phyloP scores from a whole-genome alignment of 92 coral and sea anemone species.

The Epizoanthus scotinus region DNA sequence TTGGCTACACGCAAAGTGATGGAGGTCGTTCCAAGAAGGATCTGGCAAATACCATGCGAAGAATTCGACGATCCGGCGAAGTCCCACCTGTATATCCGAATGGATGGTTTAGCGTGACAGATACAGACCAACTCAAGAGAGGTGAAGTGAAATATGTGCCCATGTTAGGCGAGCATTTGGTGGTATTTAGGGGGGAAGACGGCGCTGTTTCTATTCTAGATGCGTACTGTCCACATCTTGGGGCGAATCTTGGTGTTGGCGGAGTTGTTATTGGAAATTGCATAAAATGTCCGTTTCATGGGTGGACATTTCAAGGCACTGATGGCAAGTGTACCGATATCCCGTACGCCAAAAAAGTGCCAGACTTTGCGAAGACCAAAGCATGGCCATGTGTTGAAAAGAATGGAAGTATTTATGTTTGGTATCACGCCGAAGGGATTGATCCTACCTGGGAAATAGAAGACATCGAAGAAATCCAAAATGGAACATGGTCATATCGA shows the following conservation, averaged over 20 bases:
- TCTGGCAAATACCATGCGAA: conserved; percentile 65
- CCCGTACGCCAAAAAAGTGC: conserved; percentile 81
- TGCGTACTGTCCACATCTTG: conserved; percentile 97
- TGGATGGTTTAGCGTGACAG: conserved; percentile 88
- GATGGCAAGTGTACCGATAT: conserved; percentile 79
- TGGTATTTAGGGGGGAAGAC: conserved; percentile 91
- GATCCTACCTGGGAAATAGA: conserved; percentile 90
- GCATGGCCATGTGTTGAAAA: conserved; percentile 83
- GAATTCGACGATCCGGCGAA: conserved; percentile 63
- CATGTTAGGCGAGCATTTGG: conserved; percentile 84
- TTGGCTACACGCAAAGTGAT: conserved; percentile 65
- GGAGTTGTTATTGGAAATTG: conserved; percentile 84
- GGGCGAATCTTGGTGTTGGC: conserved; percentile 93
- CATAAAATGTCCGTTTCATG: conserved; percentile 92
- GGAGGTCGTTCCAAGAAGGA: conserved; percentile 65
- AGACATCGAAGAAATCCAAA: conserved; percentile 75
- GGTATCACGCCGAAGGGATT: conserved; percentile 94
- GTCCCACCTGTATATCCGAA: conserved; percentile 94
- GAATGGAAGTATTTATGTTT: conserved; percentile 68
- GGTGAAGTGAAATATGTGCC: conserved; percentile 72
- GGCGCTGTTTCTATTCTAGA: conserved; percentile 71
- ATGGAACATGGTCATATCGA: conserved; percentile 74
- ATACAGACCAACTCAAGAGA: conserved; percentile 67
- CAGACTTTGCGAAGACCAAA: conserved; percentile 75
- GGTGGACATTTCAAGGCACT: conserved; percentile 85